Percentiles rank a stretch among this genome's conserved stretches.
These are phyloP conservation scores for Spodoptera picta DNA, from an alignment of 2,888 invertebrate species.

Conservation along the genomic window DNA sequence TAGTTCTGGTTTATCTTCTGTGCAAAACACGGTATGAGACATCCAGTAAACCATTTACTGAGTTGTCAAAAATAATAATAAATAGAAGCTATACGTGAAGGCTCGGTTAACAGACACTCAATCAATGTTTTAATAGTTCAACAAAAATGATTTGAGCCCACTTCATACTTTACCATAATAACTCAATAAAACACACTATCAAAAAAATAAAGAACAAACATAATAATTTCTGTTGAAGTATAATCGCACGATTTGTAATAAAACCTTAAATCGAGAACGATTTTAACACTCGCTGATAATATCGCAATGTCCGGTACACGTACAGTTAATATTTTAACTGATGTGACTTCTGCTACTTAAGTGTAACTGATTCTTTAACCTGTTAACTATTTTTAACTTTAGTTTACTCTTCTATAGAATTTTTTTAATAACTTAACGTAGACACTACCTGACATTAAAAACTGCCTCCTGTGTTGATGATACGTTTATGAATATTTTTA, in stretches of 20 bases:
- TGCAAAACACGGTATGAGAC: no score
- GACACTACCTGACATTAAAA: no score
- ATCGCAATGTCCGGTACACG: slow-evolving; percentile 58
- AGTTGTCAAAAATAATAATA: no score
- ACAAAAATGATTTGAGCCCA: neutral
- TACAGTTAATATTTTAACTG: slow-evolving; percentile 55
- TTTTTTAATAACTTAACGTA: no score
- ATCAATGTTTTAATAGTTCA: neutral
- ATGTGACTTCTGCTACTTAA: slow-evolving; percentile 39
- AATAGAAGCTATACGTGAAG: no score
- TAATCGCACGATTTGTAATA: slow-evolving; percentile 18
- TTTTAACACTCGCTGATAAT: slow-evolving; percentile 51
- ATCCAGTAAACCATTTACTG: no score
- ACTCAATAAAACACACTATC: no score
- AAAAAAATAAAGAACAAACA: neutral
- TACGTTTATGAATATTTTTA: no score
- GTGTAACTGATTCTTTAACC: slow-evolving; percentile 24
- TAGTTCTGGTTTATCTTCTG: no score
- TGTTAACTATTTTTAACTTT: neutral
- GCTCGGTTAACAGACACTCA: no score
- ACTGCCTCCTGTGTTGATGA: no score
- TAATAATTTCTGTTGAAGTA: slow-evolving; percentile 12
- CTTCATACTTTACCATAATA: no score
- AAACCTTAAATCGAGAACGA: slow-evolving; percentile 35
- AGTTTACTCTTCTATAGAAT: neutral